Percentiles rank a stretch among this genome's conserved stretches.
Evolutionary conservation across 2,797 vertebrate species (phyloP).

Genomic region (Cirrhinus molitorella): DNA sequence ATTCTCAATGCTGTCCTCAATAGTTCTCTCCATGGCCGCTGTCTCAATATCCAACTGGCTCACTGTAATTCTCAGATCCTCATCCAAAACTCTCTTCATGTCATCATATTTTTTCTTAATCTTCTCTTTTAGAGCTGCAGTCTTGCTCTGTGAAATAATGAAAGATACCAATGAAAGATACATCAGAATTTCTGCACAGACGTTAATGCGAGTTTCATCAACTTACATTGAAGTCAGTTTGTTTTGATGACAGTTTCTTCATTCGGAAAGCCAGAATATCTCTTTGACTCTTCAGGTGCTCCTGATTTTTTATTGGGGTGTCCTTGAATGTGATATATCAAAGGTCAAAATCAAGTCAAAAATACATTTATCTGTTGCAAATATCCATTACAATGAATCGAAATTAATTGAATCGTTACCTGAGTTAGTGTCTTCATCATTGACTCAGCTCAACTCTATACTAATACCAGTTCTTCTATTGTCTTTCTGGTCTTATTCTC

Average conservation of each 20-base stretch:
- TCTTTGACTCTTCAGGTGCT: slow-evolving; percentile 74
- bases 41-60: slow-evolving; percentile 81
- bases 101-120: slow-evolving; percentile 77
- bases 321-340: slow-evolving; percentile 67
- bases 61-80: slow-evolving; percentile 78
- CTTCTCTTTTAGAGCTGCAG: slow-evolving; percentile 72
- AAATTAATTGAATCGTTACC: slow-evolving; percentile 52
- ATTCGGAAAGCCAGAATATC: slow-evolving; percentile 78
- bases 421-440: slow-evolving; percentile 62
- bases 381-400: not conserved
- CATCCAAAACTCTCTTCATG: slow-evolving; percentile 77
- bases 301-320: slow-evolving; percentile 69
- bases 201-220: slow-evolving; percentile 48
- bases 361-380: not conserved
- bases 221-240: slow-evolving; percentile 76
- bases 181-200: not conserved
- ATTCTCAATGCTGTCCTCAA: slow-evolving; percentile 76
- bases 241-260: slow-evolving; percentile 78
- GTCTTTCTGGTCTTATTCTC: not conserved
- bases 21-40: slow-evolving; percentile 70
- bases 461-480: not conserved
- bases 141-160: slow-evolving; percentile 71
- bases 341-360: not conserved
- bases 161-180: not conserved
- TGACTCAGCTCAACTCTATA: not conserved